Base-by-base conservation (phyloP, 2,888 invertebrate genomes). In the Dryocosmus kuriphilus region DNA sequence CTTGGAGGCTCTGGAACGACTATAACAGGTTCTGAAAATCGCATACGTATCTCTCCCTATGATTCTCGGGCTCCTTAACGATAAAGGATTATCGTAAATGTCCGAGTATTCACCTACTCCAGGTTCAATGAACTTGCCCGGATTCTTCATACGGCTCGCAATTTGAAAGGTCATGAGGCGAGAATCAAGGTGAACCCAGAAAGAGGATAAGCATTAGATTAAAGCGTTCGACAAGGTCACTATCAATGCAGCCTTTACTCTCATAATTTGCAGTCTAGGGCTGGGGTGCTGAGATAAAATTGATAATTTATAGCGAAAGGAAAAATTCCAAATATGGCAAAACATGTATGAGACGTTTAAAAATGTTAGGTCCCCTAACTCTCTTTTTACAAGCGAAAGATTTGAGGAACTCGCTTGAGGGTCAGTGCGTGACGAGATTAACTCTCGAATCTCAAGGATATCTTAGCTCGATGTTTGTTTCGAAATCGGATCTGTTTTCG, bases 11-110 rank as follows among this genome's bases (percentile, higher is more conserved):
- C 86, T 87, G 87, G 89, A 89, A 89, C 90, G 89, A 87, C 89
- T 88, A 88, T 90, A 90, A 90, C 90, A 90, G 90, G 89, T 90
- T 90, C 89, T 89, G 87, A 89, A 90, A 90, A 90, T 89, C 89
- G 88, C 88, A 86, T 87, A 85, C 88, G 84, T 87, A 87, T 87
- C 87, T 87, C 87, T 89, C 86, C 87, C 88, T 87, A 87, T 87
- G 88, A 89, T 89, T 88, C 89, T 83, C 82, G 85, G 84, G 86
- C 88, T 89, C 87, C 87, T 89, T 89, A 89, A 86, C 88, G 88
- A 89, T 89, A 89, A 88, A 88, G 87, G 87, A 88, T 88, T 88
- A 88, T 88, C 88, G 86, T 87, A 82, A 84, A 82, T 77, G 84
- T 82, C 81, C 78, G 78, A 78, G 83, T 79, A 80, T 77, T 82